Evolutionary conservation across 37 sponge, comb jelly and placozoan species (phyloP).

Genomic region (Hexactinellida sp.): DNA sequence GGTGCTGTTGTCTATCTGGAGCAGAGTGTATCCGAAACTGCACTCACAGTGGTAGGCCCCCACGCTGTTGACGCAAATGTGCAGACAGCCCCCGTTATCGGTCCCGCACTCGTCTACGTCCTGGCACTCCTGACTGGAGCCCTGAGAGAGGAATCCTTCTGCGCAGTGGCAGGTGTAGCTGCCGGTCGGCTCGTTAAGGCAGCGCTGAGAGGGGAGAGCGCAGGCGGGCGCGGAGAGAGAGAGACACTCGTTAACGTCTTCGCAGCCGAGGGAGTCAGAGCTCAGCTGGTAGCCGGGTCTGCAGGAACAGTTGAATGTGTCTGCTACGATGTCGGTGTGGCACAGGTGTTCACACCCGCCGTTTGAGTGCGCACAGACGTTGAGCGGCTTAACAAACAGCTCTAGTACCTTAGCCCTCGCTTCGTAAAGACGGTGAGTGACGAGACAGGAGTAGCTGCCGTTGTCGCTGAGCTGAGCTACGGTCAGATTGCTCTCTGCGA

Average conservation of each 20-base stretch:
- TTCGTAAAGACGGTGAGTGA: background rate
- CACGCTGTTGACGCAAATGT: background rate
- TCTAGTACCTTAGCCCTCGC: background rate
- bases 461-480: background rate
- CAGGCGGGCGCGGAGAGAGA: background rate
- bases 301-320: constrained; percentile 9
- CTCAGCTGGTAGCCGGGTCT: background rate
- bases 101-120: background rate
- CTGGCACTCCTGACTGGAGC: background rate
- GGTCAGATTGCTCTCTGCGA: background rate
- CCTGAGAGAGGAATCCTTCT: background rate
- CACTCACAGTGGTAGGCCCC: background rate
- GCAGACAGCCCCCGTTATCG: background rate
- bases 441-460: background rate
- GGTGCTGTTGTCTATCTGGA: background rate
- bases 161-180: background rate
- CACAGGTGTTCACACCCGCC: background rate
- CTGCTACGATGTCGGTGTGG: background rate
- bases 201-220: background rate
- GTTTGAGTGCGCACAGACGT: background rate
- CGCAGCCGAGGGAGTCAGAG: background rate
- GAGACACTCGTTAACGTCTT: background rate
- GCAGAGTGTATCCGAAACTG: background rate
- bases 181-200: background rate
- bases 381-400: background rate